Conservation (phyloP, 2,113 vertebrate genomes). For the Sceloporus tristichus region DNA sequence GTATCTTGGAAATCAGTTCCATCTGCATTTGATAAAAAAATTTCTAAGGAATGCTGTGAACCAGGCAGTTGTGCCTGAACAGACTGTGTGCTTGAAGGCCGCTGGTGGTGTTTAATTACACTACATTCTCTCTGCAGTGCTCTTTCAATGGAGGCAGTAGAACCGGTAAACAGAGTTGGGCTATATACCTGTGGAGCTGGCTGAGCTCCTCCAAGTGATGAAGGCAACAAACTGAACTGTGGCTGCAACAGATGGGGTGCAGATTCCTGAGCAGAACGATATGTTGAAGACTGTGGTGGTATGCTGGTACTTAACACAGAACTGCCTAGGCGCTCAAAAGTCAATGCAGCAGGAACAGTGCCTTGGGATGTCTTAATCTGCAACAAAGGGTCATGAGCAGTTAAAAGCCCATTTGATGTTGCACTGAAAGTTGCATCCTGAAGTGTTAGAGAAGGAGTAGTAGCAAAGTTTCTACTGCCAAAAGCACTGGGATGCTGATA, state of each 20-base stretch:
- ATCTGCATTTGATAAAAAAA: constrained; percentile 85
- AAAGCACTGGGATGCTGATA: constrained; percentile 94
- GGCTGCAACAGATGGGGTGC: constrained; percentile 97
- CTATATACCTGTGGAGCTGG: constrained; percentile 87
- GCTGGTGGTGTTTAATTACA: constrained; percentile 99
- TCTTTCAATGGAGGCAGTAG: constrained; percentile 92
- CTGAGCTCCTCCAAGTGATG: constrained; percentile 85
- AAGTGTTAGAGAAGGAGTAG: constrained; percentile 89
- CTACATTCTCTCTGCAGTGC: constrained; percentile 99
- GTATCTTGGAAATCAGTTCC: constrained; percentile 90
- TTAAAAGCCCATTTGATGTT: constrained; percentile 92
- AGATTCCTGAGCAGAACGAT: constrained; percentile 98
- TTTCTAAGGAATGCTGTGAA: constrained; percentile 92
- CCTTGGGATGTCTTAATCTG: constrained; percentile 93
- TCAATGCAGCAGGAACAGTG: constrained; percentile 88
- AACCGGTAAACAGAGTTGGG: constrained; percentile 90
- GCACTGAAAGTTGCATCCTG: constrained; percentile 92
- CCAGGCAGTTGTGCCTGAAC: constrained; percentile 89
- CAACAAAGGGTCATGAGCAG: constrained; percentile 88
- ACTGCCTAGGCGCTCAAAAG: constrained; percentile 90
- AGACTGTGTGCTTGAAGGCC: constrained; percentile 95
- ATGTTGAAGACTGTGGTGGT: constrained; percentile 96
- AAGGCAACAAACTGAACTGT: constrained; percentile 92
- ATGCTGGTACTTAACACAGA: constrained; percentile 86
- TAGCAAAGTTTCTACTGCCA: constrained; percentile 89